Conservation (phyloP, 2,113 vertebrate species). For the Rhadina sibilatrix region DNA sequence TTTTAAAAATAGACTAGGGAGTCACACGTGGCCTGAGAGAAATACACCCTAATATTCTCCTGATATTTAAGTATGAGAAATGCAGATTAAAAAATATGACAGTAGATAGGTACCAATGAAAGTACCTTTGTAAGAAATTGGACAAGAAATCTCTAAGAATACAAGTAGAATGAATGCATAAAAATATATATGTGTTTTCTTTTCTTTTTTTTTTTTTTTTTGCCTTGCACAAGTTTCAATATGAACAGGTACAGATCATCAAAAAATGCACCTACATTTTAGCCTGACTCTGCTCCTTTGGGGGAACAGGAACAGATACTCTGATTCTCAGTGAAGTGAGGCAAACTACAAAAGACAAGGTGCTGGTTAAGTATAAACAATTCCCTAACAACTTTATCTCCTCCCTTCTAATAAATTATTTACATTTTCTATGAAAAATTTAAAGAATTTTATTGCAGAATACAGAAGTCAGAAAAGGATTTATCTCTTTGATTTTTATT, state of each 20-base stretch:
- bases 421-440: background rate
- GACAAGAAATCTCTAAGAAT: background rate
- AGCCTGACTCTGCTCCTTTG: background rate
- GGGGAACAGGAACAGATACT: background rate
- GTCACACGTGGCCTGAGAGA: background rate
- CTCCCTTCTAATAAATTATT: background rate
- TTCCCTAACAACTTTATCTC: background rate
- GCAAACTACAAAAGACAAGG: background rate
- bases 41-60: background rate
- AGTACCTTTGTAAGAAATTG: background rate
- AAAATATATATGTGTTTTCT: background rate
- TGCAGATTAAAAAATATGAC: background rate
- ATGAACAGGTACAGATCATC: background rate
- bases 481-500: background rate
- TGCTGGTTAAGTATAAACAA: conserved; percentile 4
- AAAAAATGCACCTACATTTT: background rate
- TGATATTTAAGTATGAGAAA: background rate
- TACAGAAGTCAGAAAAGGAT: background rate
- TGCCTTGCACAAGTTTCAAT: background rate
- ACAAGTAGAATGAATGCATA: background rate
- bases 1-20: background rate
- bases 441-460: background rate
- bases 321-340: background rate
- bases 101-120: background rate
- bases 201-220: background rate